Base-by-base conservation (phyloP, 2,888 invertebrate genomes). In the Diarsia rubi region DNA sequence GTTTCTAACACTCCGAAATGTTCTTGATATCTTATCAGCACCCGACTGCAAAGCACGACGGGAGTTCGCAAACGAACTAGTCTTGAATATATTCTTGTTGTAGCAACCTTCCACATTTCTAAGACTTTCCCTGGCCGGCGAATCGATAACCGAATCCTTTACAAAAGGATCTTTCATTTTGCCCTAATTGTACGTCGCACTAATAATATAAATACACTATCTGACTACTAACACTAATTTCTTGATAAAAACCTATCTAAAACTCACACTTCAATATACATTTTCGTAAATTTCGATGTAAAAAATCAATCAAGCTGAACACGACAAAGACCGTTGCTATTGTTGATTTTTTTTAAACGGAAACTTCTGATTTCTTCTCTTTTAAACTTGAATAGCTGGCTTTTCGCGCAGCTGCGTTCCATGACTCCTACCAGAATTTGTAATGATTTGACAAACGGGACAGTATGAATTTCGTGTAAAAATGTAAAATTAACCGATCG, bases 1-100 rank as follows among this genome's bases (percentile, higher is more conserved):
- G 75, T 97, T 97, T 85, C 97, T 95, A 37, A 98, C 97, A 81
- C 96, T 97, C 77, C 97, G 97, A 86, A 98, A 97, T 0, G 98
- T 98, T 91, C 97, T 97, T 2, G 97, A 97, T 79, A 98, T 96
- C 91, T 97, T 97, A 82, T 98, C 98, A 19, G 97, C 97, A 47
- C 98, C 97, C 65, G 97, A 97, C 86, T 97, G 97, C 66, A 98
- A 92, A 62, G 97, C 97, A 88, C 97, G 97, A 81, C 97, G 97
- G 14, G 98, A 97, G 89, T 97, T 97, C 52, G 97, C 97, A 59
- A 98, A 95, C 14, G 96, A 94, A 85, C 92, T 94, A 31, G 95
- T 89, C 93, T 96, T 93, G 93, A 95, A 92, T 86, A 96, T 83
- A 86, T 92, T 95, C 86, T 92, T 95, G 86, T 94, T 95, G 83